Evolutionary conservation across 2,888 invertebrate genomes (phyloP).

Genomic region (Amphipyra berbera): DNA sequence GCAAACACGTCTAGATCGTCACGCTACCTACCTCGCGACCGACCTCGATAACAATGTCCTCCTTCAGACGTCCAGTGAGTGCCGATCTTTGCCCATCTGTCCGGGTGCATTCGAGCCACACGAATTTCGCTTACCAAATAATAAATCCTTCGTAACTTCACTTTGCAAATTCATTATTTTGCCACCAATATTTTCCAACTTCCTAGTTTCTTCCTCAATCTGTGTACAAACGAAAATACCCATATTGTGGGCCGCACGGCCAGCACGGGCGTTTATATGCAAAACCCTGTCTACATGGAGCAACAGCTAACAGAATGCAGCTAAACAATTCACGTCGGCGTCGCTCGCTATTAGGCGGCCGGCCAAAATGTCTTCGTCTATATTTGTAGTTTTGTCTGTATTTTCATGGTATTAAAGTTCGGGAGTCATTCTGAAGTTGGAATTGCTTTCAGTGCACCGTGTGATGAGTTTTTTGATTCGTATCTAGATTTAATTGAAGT

Average conservation of each 20-base stretch:
- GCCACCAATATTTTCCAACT: slow-evolving; percentile 7
- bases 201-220: slow-evolving; percentile 7
- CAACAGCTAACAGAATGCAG: slow-evolving; percentile 46
- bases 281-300: slow-evolving; percentile 52
- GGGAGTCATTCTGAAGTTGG: slow-evolving; percentile 41
- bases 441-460: slow-evolving; percentile 35
- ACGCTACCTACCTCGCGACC: too few species aligned
- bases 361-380: slow-evolving; percentile 75
- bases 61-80: too few species aligned
- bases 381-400: slow-evolving; percentile 56
- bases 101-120: too few species aligned
- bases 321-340: slow-evolving; percentile 66
- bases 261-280: slow-evolving; percentile 50
- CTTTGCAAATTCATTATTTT: too few species aligned
- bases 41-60: too few species aligned
- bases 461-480: slow-evolving; percentile 25
- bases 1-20: too few species aligned
- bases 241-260: slow-evolving; percentile 28
- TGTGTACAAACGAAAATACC: slow-evolving; percentile 38
- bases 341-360: slow-evolving; percentile 70
- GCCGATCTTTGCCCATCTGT: too few species aligned
- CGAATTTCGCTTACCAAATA: too few species aligned
- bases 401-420: slow-evolving; percentile 50
- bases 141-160: too few species aligned
- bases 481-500: slow-evolving; percentile 1